Evolutionary conservation across 2,888 invertebrate genomes (phyloP).

Genomic region (Trichogramma evanescens): DNA sequence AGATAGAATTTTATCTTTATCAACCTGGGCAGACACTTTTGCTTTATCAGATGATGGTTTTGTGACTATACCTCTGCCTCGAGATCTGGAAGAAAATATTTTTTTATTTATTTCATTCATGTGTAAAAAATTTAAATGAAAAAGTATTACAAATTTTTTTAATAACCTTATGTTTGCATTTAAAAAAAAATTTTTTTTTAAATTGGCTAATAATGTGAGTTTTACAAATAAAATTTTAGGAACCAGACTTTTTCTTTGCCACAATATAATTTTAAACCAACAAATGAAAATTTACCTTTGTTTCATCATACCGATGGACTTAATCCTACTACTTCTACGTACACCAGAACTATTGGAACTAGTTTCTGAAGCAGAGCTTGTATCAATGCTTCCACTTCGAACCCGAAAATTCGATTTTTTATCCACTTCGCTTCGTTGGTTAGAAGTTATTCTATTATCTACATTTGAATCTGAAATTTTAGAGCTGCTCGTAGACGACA

Average conservation of each 20-base stretch:
- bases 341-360: constrained; percentile 50
- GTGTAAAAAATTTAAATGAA: not conserved
- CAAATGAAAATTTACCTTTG: constrained; percentile 47
- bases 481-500: constrained; percentile 31
- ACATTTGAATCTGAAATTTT: constrained; percentile 33
- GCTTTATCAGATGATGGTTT: constrained; percentile 36
- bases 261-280: too few species aligned
- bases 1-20: constrained; percentile 33
- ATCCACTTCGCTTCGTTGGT: constrained; percentile 31
- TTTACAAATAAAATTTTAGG: not conserved
- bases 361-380: constrained; percentile 44
- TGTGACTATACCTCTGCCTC: constrained; percentile 42
- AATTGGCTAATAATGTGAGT: not conserved
- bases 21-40: constrained; percentile 29
- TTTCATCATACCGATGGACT: constrained; percentile 65
- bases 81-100: constrained; percentile 30
- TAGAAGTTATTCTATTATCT: constrained; percentile 25
- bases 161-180: not conserved
- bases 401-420: constrained; percentile 39
- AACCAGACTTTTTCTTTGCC: constrained; percentile 3
- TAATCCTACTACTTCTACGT: constrained; percentile 67
- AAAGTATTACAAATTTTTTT: not conserved
- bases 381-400: constrained; percentile 44
- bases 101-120: not conserved
- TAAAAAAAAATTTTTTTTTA: too few species aligned